phyloP scores from a whole-genome alignment of 2,113 vertebrate species.

The Leuciscus idus region DNA sequence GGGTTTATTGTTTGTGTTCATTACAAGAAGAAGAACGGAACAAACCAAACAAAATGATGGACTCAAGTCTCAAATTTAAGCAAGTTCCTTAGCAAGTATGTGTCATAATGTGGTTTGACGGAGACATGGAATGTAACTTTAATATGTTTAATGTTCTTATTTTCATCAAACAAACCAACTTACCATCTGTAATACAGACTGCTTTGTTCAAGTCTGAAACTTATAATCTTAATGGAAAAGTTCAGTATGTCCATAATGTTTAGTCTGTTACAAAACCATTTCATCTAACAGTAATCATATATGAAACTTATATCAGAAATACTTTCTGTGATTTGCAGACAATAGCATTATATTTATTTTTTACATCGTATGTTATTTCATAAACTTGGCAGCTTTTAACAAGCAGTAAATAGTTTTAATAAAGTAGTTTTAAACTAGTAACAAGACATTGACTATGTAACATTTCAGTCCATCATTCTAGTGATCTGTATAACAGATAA shows the following conservation, averaged over 20 bases:
- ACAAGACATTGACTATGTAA: neutral
- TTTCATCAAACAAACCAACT: neutral
- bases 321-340: neutral
- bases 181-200: neutral
- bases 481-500: neutral
- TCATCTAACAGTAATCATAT: no score
- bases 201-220: neutral
- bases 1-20: neutral
- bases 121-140: neutral
- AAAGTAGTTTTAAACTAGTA: no score
- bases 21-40: neutral
- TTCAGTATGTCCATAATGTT: neutral
- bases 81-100: no score
- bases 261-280: neutral
- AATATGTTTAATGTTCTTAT: neutral
- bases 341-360: neutral
- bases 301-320: no score
- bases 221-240: neutral
- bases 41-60: neutral
- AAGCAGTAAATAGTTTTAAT: neutral
- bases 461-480: slow-evolving; percentile 14
- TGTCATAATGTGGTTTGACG: no score
- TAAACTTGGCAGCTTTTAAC: neutral
- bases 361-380: neutral
- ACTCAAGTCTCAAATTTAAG: no score